phyloP scores from a whole-genome alignment of 2,888 invertebrate genomes.

The Mesorhabditis spiculigera region DNA sequence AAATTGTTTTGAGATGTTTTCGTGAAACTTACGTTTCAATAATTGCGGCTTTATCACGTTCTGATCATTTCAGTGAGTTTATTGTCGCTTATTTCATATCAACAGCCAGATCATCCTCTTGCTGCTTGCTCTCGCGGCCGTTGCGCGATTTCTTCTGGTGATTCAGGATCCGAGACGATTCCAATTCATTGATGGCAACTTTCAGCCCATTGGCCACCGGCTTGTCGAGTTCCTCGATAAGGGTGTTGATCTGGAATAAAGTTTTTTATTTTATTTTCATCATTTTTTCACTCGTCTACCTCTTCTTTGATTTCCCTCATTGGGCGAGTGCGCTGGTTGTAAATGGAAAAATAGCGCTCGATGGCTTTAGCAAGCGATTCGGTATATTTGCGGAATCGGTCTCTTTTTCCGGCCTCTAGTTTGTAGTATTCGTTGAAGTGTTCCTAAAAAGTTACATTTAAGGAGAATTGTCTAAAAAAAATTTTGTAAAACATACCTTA shows the following conservation, averaged over 20 bases:
- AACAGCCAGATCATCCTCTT: too few species aligned
- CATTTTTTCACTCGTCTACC: background rate
- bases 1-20: too few species aligned
- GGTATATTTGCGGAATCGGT: background rate
- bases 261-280: background rate
- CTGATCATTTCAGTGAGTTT: too few species aligned
- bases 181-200: slow-evolving; percentile 4
- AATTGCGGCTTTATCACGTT: too few species aligned
- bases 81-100: too few species aligned
- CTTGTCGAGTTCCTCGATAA: background rate
- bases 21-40: too few species aligned
- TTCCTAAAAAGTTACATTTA: background rate
- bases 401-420: background rate
- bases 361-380: background rate
- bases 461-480: background rate
- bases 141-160: too few species aligned
- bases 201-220: background rate
- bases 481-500: background rate
- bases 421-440: slow-evolving; percentile 1
- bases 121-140: too few species aligned
- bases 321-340: background rate
- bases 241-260: background rate
- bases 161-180: background rate
- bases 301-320: slow-evolving; percentile 1
- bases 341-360: background rate